Percentiles rank a stretch among this genome's conserved stretches.
These are phyloP conservation scores for Orthonychiurus folsomi DNA, from an alignment of 2,888 invertebrate genomes.

Conservation along the genomic window DNA sequence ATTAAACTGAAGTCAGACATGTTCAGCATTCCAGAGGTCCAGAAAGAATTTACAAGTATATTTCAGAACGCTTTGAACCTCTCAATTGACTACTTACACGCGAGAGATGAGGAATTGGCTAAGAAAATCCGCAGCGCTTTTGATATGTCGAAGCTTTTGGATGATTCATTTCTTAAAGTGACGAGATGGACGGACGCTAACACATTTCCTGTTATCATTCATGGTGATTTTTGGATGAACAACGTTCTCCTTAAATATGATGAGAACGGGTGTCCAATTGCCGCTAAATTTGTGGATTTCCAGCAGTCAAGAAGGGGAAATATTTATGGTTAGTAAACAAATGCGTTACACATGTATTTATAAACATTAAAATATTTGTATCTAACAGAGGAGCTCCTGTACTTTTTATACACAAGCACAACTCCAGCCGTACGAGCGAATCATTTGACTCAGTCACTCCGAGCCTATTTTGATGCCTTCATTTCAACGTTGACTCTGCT, in stretches of 20 bases:
- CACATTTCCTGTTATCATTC: constrained; percentile 19
- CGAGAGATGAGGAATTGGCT: constrained; percentile 18
- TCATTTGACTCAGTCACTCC: constrained; percentile 16
- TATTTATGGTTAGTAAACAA: too few relatives aligned
- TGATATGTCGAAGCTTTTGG: too few relatives aligned
- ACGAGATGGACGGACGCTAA: constrained; percentile 14
- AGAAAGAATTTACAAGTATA: not conserved
- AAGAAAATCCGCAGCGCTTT: constrained; percentile 17
- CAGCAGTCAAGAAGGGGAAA: constrained; percentile 29
- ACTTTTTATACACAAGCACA: constrained; percentile 29
- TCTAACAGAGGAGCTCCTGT: constrained; percentile 30
- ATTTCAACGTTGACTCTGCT: not conserved
- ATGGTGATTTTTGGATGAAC: constrained; percentile 31
- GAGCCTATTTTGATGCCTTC: constrained; percentile 21
- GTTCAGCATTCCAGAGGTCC: not conserved
- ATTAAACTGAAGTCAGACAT: not conserved
- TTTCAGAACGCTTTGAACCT: not conserved
- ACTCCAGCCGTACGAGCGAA: constrained; percentile 24
- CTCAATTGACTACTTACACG: constrained; percentile 9
- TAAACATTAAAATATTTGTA: too few relatives aligned
- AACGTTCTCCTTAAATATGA: constrained; percentile 32
- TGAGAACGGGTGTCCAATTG: constrained; percentile 12
- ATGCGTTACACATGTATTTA: too few relatives aligned
- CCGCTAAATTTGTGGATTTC: constrained; percentile 31
- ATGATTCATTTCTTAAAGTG: too few relatives aligned